Evolutionary conservation across 1,140 invertebrate genomes (phyloP), one percentile per base, ranked within the genome.

Genomic region (Atopsyche davidsoni): DNA sequence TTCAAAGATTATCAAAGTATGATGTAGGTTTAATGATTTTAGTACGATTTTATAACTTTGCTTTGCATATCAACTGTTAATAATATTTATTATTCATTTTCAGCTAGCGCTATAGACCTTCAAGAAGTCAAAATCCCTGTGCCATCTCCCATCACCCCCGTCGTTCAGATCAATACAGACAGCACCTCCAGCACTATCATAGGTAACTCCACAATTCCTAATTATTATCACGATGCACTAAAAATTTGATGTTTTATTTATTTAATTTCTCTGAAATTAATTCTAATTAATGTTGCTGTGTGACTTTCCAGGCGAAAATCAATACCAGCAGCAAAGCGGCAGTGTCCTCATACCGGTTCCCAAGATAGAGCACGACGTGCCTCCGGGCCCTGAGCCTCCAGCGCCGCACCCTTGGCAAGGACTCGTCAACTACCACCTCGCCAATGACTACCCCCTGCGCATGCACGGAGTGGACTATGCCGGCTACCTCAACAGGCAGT

Each of bases 391-490:
- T 18, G 13, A 13, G 18, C 14, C n/a, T 17, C 34, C 31, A 22
- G 11, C 21, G 13, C 32, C 32, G 36, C 25, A 35, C 32, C 28
- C 47, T 3, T 54, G 51, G 50, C 31, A 47, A 38, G 47, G 48
- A 22, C 36, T 31, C 32, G 32, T 35, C 16, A 39, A 45, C 34
- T 55, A 58, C 38, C 53, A 54, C 31, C 38, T 58, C 14, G 40
- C 57, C 28, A 58, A 58, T 34, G 57, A 58, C 40, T 58, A 55
- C 38, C 57, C 53, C 0, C 45, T 55, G 11, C 46, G 53, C 31
- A 58, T 58, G 57, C 57, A 58, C 46, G 57, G 57, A 10, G 52
- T 58, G 0, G 57, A 58, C 21, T 58, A 58, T 28, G 53, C 40
- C 22, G 50, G 57, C 13, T 58, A 58, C 32, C 39, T 58, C 3